Evolutionary conservation across 2,113 vertebrate species (phyloP), one percentile per base, ranked within the genome.

Genomic region (Crocuta crocuta): DNA sequence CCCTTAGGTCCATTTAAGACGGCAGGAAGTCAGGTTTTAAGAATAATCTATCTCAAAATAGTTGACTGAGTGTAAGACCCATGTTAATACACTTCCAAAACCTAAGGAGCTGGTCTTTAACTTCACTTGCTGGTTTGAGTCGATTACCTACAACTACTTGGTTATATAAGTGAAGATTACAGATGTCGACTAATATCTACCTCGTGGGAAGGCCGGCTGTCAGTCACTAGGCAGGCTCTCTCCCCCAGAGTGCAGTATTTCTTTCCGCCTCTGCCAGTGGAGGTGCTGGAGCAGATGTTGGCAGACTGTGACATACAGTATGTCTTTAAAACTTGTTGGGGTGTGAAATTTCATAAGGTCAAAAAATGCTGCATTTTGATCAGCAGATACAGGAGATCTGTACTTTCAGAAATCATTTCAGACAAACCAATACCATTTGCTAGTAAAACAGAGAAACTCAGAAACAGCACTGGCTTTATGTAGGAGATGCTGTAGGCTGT

Each of bases 261-360:
- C 94, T 93, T 97, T 91, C 91, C 91, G 97, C 97, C 97, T 97
- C 98, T 98, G 97, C 97, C 97, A 98, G 97, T 93, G 96, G 95
- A 98, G 97, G 97, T 98, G 97, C 91, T 74, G 82, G 91, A 98
- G 93, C 98, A 98, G 98, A 98, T 98, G 98, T 98, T 98, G 97
- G 97, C 98, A 98, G 98, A 97, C 97, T 97, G 93, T 98, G 98
- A 98, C 97, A 98, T 98, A 98, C 98, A 98, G 91, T 97, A 94
- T 95, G 97, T 98, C 97, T 98, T 98, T 98, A 98, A 98, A 98
- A 98, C 94, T 97, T 96, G 96, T 43, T 97, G 94, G 96, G 97
- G 98, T 98, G 98, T 98, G 98, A 98, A 98, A 98, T 98, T 98
- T 98, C 97, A 93, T 98, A 98, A 98, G 98, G 98, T 98, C 97